Base-by-base conservation (phyloP, 2,888 invertebrate genomes). In the Drosophila demipolita region DNA sequence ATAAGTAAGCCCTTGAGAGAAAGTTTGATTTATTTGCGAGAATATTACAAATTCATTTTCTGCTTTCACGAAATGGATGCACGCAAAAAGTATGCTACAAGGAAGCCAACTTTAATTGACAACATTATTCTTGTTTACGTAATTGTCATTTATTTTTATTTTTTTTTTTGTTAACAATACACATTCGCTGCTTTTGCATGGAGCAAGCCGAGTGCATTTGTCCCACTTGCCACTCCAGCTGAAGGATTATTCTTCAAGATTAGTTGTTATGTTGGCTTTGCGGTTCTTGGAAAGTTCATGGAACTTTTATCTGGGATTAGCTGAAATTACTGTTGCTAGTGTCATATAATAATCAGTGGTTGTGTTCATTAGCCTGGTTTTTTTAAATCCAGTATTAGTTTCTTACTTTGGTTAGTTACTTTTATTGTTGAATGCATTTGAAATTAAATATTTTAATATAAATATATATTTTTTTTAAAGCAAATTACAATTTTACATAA, bases 21-120 rank as follows among this genome's bases (percentile, higher is more conserved):
- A 61, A 48, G 59, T 72, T 71, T 33, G 36, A 45, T 66, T 60
- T 57, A 77, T 74, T 70, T 73, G 69, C 40, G 70, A 57, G 65
- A 66, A 66, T 73, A 74, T 52, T 26, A 38, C 45, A 63, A 67
- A 62, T 63, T 70, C 74, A 65, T 66, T 68, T 40, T 32, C 36
- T 9, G 1, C 53, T 26, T 54, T n/a, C 6, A 12, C n/a, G 53
- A 60, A 40, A 40, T 52, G 49, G 23, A n/a, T 42, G 54, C 40
- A 2, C 1, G 32, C n/a, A 20, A 20, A 40, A 35, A 32, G 7
- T 9, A 35, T 50, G 29, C n/a, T 11, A 55, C 0, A 50, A 45
- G 42, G 42, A 53, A 61, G 50, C 29, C 33, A 55, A 50, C 40
- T 61, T 23, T 49, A 62, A 59, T 55, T 65, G 69, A 69, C 74